phyloP scores from a whole-genome alignment of 1,140 invertebrate genomes.

The Cylas formicarius region DNA sequence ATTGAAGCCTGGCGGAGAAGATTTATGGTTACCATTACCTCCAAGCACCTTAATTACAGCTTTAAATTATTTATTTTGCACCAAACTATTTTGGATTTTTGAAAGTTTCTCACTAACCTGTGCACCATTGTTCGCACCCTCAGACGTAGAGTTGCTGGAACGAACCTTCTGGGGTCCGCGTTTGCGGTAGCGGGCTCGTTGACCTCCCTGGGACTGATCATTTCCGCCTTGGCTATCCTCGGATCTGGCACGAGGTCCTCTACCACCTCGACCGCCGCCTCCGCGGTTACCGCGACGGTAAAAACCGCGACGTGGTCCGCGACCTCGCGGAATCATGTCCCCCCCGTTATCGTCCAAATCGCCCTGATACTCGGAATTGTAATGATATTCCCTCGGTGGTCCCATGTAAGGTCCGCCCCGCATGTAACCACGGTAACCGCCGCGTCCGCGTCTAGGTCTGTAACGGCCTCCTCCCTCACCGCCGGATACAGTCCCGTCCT shows the following conservation, averaged over 20 bases:
- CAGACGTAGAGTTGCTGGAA: conserved; percentile 36
- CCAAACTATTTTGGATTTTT: no score
- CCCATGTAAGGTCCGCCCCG: conserved; percentile 40
- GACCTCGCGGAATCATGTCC: conserved; percentile 42
- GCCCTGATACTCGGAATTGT: conserved; percentile 25
- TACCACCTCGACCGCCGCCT: conserved; percentile 49
- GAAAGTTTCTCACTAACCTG: no score
- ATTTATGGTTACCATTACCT: no score
- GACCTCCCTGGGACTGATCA: conserved; percentile 22
- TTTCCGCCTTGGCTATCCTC: conserved; percentile 28
- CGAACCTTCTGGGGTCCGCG: conserved; percentile 35
- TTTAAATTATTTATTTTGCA: no score
- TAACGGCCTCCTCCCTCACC: conserved; percentile 44
- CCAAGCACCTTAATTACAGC: no score
- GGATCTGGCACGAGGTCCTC: conserved; percentile 46
- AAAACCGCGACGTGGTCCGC: conserved; percentile 53
- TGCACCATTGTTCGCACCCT: conserved; percentile 30
- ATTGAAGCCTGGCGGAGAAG: no score
- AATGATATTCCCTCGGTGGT: conserved; percentile 25
- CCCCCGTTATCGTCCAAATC: conserved; percentile 43
- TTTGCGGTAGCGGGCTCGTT: conserved; percentile 36
- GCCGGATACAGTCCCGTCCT: conserved; percentile 42
- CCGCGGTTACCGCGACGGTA: conserved; percentile 58
- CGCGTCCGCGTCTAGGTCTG: conserved; percentile 43
- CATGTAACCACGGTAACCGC: conserved; percentile 34